These are phyloP conservation scores for Carapus acus DNA, from an alignment of 2,797 vertebrate species.

Conservation along the genomic window DNA sequence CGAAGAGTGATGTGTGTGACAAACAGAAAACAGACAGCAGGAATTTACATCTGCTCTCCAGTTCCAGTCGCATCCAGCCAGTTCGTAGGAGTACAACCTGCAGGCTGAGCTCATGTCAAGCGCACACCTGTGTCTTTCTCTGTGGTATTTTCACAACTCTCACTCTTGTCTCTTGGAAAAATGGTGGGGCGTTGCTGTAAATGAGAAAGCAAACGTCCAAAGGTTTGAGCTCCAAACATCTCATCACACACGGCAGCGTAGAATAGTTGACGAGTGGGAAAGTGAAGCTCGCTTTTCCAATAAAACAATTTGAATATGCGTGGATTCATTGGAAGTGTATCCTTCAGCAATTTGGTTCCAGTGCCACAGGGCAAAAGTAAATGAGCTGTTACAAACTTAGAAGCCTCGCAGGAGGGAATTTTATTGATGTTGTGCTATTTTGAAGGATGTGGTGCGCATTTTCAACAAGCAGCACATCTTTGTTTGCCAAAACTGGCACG, in stretches of 20 bases:
- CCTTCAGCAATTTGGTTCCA: background rate
- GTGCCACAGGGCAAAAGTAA: background rate
- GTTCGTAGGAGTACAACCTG: conserved; percentile 13
- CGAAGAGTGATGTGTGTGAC: no score
- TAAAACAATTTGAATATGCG: no score
- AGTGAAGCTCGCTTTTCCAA: no score
- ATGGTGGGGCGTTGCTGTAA: no score
- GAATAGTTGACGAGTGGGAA: no score
- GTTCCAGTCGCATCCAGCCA: conserved; percentile 3
- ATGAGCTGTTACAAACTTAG: background rate
- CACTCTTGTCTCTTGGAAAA: no score
- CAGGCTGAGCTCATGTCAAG: background rate
- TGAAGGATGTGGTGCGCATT: background rate
- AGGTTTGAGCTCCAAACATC: no score
- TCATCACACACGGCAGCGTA: no score
- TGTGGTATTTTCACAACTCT: conserved; percentile 27
- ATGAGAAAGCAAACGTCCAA: no score
- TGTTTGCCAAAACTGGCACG: background rate
- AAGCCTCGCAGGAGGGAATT: background rate
- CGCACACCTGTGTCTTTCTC: conserved; percentile 7
- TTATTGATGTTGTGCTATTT: background rate
- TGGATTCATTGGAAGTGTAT: background rate
- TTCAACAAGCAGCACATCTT: background rate
- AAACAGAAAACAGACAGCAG: no score
- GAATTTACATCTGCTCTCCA: background rate